phyloP scores from a whole-genome alignment of 2,888 invertebrate genomes.

The Tetheella fluctuosa region DNA sequence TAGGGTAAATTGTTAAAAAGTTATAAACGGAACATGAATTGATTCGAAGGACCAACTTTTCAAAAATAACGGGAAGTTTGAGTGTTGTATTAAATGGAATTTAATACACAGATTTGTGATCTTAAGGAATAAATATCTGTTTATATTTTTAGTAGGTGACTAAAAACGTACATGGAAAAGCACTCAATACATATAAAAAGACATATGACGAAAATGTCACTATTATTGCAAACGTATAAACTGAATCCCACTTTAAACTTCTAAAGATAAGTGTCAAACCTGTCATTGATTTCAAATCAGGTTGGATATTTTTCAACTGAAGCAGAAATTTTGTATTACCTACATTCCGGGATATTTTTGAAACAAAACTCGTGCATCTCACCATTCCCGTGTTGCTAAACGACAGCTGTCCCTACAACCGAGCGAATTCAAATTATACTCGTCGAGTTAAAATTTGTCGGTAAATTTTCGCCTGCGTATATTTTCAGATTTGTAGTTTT shows the following conservation, averaged over 20 bases:
- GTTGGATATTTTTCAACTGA: background rate
- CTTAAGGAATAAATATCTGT: too few species aligned
- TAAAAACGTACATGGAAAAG: too few species aligned
- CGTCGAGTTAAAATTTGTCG: constrained; percentile 19
- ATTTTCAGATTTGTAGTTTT: constrained; percentile 11
- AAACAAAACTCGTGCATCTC: constrained; percentile 43
- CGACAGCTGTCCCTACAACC: constrained; percentile 56
- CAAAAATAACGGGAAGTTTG: too few species aligned
- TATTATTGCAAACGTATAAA: background rate
- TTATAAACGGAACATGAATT: too few species aligned
- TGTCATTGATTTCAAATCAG: constrained; percentile 6
- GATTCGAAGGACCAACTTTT: too few species aligned
- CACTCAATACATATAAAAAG: too few species aligned
- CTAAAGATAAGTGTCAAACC: background rate
- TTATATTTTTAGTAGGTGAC: too few species aligned
- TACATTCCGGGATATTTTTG: constrained; percentile 42
- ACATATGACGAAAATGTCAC: background rate
- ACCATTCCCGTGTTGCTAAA: constrained; percentile 37
- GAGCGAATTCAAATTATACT: constrained; percentile 25
- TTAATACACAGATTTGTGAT: too few species aligned
- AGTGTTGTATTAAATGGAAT: too few species aligned
- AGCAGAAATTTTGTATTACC: constrained; percentile 14
- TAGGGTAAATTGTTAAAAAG: constrained; percentile 11
- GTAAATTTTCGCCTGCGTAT: constrained; percentile 12
- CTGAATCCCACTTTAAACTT: background rate